Conservation (phyloP, 1,140 invertebrate genomes). For the Aplysia californica region DNA sequence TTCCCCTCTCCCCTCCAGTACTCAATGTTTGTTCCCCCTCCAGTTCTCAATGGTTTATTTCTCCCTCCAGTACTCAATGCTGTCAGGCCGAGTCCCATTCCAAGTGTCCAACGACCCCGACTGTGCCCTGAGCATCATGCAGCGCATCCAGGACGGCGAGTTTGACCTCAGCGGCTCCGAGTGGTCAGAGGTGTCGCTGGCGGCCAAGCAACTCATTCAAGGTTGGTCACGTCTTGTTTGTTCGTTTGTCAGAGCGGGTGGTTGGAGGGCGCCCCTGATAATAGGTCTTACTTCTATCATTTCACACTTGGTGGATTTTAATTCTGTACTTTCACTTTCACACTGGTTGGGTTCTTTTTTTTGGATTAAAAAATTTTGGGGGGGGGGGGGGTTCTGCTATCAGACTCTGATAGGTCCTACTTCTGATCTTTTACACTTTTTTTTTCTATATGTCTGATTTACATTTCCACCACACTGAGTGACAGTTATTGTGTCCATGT, state of each 20-base stretch:
- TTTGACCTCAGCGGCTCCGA: conserved; percentile 76
- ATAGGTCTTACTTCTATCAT: too few species aligned
- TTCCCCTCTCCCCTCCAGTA: too few species aligned
- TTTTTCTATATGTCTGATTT: not conserved
- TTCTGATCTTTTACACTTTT: not conserved
- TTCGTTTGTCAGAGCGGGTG: not conserved
- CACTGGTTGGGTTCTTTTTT: too few species aligned
- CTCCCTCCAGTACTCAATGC: conserved; percentile 83
- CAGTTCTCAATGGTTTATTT: too few species aligned
- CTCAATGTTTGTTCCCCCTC: too few species aligned
- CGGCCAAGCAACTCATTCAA: conserved; percentile 82
- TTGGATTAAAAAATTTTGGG: too few species aligned
- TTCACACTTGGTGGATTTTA: too few species aligned
- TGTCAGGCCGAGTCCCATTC: conserved; percentile 87
- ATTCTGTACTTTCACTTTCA: too few species aligned
- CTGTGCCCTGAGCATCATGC: conserved; percentile 80
- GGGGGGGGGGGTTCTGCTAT: too few species aligned
- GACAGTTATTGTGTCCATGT: too few species aligned
- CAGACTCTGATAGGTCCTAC: not conserved
- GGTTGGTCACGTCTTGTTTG: conserved; percentile 66
- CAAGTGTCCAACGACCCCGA: conserved; percentile 73
- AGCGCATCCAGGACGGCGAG: conserved; percentile 79
- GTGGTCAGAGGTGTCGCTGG: conserved; percentile 80
- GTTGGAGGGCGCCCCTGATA: too few species aligned
- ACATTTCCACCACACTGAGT: too few species aligned